Conservation (phyloP, 1,140 invertebrate species). For the Metaphire vulgaris region DNA sequence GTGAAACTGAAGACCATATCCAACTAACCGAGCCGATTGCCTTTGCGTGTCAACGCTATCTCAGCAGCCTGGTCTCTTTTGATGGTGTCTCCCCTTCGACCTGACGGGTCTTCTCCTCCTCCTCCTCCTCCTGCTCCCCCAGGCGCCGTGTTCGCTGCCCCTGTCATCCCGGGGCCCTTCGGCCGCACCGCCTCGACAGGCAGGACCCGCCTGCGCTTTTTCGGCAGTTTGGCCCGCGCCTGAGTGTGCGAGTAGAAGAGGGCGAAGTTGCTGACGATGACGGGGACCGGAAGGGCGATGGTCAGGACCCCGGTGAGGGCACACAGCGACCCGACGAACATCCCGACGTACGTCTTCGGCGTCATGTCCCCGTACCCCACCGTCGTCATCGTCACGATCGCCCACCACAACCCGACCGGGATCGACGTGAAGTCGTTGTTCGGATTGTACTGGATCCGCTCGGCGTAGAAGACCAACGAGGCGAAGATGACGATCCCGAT, state of each 20-base stretch:
- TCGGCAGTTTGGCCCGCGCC: conserved; percentile 80
- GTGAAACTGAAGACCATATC: no score
- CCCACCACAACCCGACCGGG: conserved; percentile 58
- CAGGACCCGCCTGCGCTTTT: conserved; percentile 75
- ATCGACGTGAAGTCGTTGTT: conserved; percentile 98
- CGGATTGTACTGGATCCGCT: conserved; percentile 89
- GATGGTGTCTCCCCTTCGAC: neutral
- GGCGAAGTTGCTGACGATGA: conserved; percentile 88
- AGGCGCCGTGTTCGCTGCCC: no score
- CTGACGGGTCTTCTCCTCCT: neutral
- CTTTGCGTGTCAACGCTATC: neutral
- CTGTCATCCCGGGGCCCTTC: conserved; percentile 4
- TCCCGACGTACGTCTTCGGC: conserved; percentile 77
- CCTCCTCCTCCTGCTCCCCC: no score
- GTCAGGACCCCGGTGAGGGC: conserved; percentile 82
- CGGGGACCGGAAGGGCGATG: conserved; percentile 84
- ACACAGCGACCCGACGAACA: conserved; percentile 68
- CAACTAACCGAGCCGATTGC: neutral
- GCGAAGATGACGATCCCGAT: conserved; percentile 98
- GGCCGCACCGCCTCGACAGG: conserved; percentile 66
- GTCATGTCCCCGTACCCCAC: conserved; percentile 79
- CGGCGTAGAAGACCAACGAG: conserved; percentile 97
- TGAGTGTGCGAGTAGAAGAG: conserved; percentile 90
- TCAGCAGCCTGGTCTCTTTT: neutral
- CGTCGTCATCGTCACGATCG: conserved; percentile 57